Conservation (phyloP, 2,797 vertebrate species). For the Acridotheres tristis region DNA sequence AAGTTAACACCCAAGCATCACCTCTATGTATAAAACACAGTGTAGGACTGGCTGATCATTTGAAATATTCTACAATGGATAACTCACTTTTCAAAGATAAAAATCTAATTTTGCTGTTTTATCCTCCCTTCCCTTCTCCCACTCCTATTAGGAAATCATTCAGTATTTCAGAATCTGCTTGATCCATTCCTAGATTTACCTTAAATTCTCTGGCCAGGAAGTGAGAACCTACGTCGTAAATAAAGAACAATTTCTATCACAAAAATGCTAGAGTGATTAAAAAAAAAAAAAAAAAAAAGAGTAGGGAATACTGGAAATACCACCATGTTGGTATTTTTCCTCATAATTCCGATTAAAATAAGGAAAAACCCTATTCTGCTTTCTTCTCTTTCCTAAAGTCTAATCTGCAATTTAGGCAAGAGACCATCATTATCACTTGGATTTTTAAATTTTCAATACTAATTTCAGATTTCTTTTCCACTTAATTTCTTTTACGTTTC, state of each 20-base stretch:
- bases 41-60: background rate
- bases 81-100: background rate
- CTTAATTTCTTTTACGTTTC: background rate
- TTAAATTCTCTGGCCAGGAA: background rate
- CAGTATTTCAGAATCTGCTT: background rate
- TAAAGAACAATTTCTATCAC: background rate
- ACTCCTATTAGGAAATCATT: background rate
- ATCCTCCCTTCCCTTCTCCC: accelerated
- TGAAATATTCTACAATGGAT: background rate
- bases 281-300: too few species aligned
- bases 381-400: background rate
- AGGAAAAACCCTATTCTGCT: background rate
- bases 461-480: background rate
- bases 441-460: background rate
- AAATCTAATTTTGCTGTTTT: background rate
- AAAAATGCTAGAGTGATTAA: background rate
- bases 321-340: background rate
- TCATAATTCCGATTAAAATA: background rate
- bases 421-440: background rate
- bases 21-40: background rate
- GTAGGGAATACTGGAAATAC: background rate
- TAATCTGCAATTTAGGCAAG: background rate
- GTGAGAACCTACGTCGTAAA: background rate
- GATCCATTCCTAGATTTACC: background rate
- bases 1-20: background rate